These are phyloP conservation scores for Macaria notata DNA, from an alignment of 2,888 invertebrate species.

Conservation along the genomic window DNA sequence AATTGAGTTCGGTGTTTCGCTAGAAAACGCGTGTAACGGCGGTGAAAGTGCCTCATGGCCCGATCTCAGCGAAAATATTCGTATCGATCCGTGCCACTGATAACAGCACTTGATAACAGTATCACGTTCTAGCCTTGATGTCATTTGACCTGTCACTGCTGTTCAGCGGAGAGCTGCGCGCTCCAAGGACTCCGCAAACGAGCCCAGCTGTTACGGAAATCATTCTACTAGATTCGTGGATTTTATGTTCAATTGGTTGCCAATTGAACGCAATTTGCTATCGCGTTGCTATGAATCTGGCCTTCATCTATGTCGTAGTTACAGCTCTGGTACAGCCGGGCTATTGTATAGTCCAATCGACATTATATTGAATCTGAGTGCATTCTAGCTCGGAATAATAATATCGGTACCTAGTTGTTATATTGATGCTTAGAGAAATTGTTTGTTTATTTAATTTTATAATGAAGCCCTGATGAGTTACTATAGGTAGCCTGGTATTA, in stretches of 20 bases:
- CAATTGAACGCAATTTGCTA: constrained; percentile 24
- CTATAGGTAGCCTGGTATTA: too few relatives aligned
- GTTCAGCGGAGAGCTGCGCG: constrained; percentile 40
- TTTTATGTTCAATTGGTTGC: constrained; percentile 17
- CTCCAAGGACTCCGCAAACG: constrained; percentile 43
- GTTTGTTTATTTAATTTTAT: too few relatives aligned
- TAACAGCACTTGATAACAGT: constrained; percentile 70
- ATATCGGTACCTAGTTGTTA: too few relatives aligned
- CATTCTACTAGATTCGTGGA: constrained; percentile 28
- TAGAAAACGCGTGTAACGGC: constrained; percentile 81
- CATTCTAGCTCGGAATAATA: too few relatives aligned
- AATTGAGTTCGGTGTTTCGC: constrained; percentile 83
- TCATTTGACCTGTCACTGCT: constrained; percentile 55
- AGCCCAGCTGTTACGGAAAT: constrained; percentile 37
- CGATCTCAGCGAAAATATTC: constrained; percentile 71
- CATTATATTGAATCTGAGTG: too few relatives aligned
- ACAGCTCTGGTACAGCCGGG: neutral
- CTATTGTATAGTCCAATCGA: neutral
- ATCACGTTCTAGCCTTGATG: constrained; percentile 45
- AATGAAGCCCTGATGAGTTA: too few relatives aligned
- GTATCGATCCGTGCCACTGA: constrained; percentile 72
- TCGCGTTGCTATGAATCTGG: constrained; percentile 2
- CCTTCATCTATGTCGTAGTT: constrained; percentile 1
- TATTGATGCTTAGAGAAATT: too few relatives aligned
- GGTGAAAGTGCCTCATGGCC: constrained; percentile 86